Percentiles rank a stretch among this genome's conserved stretches.
phyloP scores from a whole-genome alignment of 2,888 invertebrate species.

The Tenthredo scrophulariae region DNA sequence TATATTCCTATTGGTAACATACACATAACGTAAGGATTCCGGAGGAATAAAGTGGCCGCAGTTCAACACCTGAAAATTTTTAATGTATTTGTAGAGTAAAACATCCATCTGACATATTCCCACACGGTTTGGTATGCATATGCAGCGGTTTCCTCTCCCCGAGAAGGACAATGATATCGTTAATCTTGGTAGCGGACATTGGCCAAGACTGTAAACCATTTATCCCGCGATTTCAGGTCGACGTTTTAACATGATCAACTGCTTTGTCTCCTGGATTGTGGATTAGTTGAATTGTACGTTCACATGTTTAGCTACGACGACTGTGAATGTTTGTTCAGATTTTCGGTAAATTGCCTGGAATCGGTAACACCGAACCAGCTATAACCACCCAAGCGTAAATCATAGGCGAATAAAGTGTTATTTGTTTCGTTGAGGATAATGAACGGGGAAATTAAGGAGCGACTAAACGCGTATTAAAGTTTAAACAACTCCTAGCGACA shows the following conservation, averaged over 20 bases:
- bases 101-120: background rate
- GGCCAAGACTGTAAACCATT: background rate
- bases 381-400: background rate
- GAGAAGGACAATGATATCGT: constrained; percentile 25
- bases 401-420: background rate
- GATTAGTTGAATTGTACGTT: background rate
- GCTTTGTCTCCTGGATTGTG: background rate
- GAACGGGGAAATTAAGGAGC: constrained; percentile 1
- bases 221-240: background rate
- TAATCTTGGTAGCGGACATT: constrained; percentile 21
- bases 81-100: background rate
- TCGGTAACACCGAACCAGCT: background rate
- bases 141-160: constrained; percentile 8
- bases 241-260: background rate
- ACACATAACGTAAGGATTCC: background rate
- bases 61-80: background rate
- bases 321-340: background rate
- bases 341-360: background rate
- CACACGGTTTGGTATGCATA: background rate
- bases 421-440: background rate
- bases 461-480: background rate
- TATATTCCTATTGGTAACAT: background rate
- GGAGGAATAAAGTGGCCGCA: background rate
- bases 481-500: background rate
- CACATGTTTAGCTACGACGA: too few relatives aligned